Base-by-base conservation (phyloP, 2,888 invertebrate genomes). In the Pseudeuparius sepicola region DNA sequence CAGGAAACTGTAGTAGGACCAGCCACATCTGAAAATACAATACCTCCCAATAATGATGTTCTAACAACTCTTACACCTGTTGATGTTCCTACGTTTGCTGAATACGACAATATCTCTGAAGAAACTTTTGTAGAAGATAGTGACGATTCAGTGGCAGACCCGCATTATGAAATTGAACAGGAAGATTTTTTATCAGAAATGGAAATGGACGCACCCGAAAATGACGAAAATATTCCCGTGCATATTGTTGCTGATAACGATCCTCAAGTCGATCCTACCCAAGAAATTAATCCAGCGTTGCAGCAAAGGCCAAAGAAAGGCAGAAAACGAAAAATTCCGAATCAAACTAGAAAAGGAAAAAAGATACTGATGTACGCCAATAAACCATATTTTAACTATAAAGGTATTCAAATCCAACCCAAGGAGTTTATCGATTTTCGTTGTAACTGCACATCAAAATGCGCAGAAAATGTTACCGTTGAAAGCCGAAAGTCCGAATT, bases 311-410 rank as follows among this genome's bases (percentile, higher is more conserved):
- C 30, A 30, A 24, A 36, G 17, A 33, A 33, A 35, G 34, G 34
- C 24, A 39, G 39, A 31, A 39, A 39, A 35, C 30, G 34, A 30
- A 39, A 39, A 30, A 29, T 36, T 35, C 30, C 24, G 24, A 25
- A 29, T 24, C 35, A 34, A 17, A 39, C 24, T 26, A 17, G 36
- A 36, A 31, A 17, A 31, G 39, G 36, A 4, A 36, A 35, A 31
- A 39, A 34, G 18, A 35, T 31, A 35, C 24, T 25, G 12, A 39
- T 24, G 26, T 30, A 39, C 26, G 35, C 24, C 35, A 39, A 39
- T 39, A 31, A 39, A 27, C 26, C 36, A 25, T 39, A 39, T 31
- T 39, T 36, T 36, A 35, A 39, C 31, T 39, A 24, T 31, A 39
- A 39, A 36, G 20, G 26, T 26, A 24, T 24, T 36, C 13, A 31